Conservation (phyloP, 1,140 invertebrate genomes). For the Tetranychus urticae region DNA sequence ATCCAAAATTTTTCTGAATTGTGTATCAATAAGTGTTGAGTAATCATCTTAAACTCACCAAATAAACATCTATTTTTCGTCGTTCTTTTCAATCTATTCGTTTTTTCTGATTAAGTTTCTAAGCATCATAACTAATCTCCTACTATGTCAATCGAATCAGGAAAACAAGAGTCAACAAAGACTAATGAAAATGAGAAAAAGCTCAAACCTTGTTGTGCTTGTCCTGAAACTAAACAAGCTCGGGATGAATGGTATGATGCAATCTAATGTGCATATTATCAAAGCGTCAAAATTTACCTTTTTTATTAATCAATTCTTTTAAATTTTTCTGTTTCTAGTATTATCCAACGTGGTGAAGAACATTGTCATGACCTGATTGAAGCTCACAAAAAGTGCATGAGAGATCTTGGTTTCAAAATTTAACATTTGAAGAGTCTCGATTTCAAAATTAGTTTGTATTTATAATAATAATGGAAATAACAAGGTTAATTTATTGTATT, state of each 20-base stretch:
- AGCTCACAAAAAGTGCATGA: constrained; percentile 89
- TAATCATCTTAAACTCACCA: too few species aligned
- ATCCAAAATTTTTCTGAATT: too few species aligned
- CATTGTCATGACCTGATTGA: constrained; percentile 72
- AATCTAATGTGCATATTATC: not conserved
- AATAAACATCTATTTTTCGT: too few species aligned
- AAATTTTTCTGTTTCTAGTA: constrained; percentile 36
- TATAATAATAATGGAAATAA: too few species aligned
- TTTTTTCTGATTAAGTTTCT: too few species aligned
- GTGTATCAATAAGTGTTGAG: too few species aligned
- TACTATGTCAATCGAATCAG: constrained; percentile 13
- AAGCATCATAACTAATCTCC: too few species aligned
- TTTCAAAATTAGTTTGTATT: too few species aligned
- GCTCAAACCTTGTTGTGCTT: constrained; percentile 86
- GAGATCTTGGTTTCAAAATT: constrained; percentile 79
- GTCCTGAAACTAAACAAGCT: constrained; percentile 77
- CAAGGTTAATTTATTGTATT: too few species aligned
- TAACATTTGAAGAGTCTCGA: constrained; percentile 23
- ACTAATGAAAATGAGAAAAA: constrained; percentile 13
- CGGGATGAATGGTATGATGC: constrained; percentile 61
- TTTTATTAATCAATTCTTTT: not conserved
- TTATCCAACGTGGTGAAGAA: constrained; percentile 75
- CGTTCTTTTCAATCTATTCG: too few species aligned
- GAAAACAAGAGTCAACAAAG: not conserved
- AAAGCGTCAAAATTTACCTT: not conserved